phyloP scores from a whole-genome alignment of 2,797 vertebrate genomes.

The Antrozous pallidus region DNA sequence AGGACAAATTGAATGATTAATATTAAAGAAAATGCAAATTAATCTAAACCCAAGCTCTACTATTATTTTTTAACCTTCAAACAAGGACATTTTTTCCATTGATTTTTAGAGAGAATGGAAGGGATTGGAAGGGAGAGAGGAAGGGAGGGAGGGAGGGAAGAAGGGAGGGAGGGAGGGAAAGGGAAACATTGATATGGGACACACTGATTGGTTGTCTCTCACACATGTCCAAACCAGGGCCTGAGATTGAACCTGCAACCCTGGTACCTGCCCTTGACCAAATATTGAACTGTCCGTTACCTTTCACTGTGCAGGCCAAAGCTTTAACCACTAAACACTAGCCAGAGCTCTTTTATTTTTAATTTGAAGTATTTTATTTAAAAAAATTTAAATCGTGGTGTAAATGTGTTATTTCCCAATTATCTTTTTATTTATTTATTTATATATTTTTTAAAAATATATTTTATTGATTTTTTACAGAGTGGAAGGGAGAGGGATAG shows the following conservation, averaged over 20 bases:
- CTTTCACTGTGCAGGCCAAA: not conserved
- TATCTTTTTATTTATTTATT: too few relatives aligned
- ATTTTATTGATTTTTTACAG: too few relatives aligned
- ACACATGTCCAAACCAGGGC: not conserved
- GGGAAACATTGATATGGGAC: not conserved
- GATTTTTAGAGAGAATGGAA: not conserved
- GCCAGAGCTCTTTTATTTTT: not conserved
- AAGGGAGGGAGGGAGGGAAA: not conserved
- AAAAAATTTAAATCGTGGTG: not conserved
- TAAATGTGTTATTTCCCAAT: not conserved
- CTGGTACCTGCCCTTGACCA: not conserved
- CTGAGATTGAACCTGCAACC: not conserved
- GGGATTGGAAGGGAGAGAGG: fast-evolving
- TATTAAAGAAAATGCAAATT: not conserved
- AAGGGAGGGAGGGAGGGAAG: fast-evolving
- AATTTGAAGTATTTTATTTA: not conserved
- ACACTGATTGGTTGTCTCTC: not conserved
- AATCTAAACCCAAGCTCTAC: not conserved
- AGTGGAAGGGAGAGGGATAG: too few relatives aligned
- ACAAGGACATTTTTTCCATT: not conserved
- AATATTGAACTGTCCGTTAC: not conserved
- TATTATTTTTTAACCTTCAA: not conserved
- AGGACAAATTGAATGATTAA: not conserved
- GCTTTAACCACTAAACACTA: not conserved
- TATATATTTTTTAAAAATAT: too few relatives aligned